A percentile compares a stretch with the other conserved stretches of the same genome.
Evolutionary conservation across 1,140 invertebrate genomes (phyloP).

Genomic region (Batillaria attramentaria): DNA sequence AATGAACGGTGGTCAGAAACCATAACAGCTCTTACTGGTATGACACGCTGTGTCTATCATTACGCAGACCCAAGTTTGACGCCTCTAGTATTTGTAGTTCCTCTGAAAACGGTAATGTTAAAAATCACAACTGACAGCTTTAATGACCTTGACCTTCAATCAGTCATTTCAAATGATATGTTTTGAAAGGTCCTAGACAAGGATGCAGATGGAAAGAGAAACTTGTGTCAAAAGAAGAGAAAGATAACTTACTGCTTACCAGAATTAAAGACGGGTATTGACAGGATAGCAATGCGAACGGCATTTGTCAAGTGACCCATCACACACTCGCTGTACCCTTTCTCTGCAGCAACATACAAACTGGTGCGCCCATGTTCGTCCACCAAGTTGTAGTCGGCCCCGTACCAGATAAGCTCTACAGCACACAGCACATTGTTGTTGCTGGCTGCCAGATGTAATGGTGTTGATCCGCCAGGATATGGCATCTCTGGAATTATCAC

Average conservation of each 20-base stretch:
- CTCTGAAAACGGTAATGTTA: too few species aligned
- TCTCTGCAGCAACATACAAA: constrained; percentile 25
- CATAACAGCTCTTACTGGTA: too few species aligned
- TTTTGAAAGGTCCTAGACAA: not conserved
- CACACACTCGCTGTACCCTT: not conserved
- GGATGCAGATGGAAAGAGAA: not conserved
- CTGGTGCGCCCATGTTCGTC: constrained; percentile 27
- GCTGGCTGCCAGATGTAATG: constrained; percentile 23
- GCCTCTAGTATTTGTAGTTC: too few species aligned
- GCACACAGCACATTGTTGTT: constrained; percentile 12
- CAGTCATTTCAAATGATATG: not conserved
- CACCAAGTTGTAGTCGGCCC: constrained; percentile 1
- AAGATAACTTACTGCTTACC: not conserved
- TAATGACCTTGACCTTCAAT: not conserved
- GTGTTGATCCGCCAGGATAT: not conserved
- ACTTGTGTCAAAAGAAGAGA: not conserved
- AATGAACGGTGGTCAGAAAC: too few species aligned
- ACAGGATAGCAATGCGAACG: not conserved
- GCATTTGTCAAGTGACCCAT: not conserved
- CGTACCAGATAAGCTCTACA: not conserved
- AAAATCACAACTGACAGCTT: not conserved
- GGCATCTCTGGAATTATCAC: not conserved
- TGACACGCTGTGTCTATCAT: too few species aligned
- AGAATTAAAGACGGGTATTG: not conserved
- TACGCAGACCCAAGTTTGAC: too few species aligned